Percentiles rank a stretch among this genome's conserved stretches.
phyloP scores from a whole-genome alignment of 2,888 invertebrate genomes.

The Venustoraphidia nigricollis region DNA sequence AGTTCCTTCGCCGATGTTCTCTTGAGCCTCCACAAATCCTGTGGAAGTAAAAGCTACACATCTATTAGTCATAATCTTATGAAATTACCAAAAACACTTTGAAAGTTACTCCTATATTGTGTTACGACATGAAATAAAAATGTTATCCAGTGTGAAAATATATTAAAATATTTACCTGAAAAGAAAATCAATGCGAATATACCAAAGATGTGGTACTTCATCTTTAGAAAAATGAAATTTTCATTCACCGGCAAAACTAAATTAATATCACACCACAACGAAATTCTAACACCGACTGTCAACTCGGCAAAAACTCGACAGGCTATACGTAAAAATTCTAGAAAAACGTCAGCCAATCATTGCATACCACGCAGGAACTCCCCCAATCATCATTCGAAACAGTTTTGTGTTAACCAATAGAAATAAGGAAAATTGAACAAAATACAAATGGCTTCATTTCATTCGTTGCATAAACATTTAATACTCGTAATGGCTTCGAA shows the following conservation, averaged over 20 bases:
- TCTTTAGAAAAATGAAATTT: neutral
- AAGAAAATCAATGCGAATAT: neutral
- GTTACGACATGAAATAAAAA: neutral
- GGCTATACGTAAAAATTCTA: neutral
- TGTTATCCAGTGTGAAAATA: neutral
- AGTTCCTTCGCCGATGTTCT: slow-evolving; percentile 30
- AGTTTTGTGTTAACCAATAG: neutral
- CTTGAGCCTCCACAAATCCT: slow-evolving; percentile 31
- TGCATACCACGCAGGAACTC: neutral
- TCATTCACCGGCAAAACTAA: neutral
- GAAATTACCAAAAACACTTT: too few species aligned
- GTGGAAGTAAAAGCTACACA: slow-evolving; percentile 7
- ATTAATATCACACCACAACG: neutral
- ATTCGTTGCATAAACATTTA: neutral
- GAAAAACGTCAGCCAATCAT: neutral
- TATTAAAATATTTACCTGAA: neutral
- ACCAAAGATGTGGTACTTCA: neutral
- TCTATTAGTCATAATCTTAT: too few species aligned
- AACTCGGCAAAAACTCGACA: neutral
- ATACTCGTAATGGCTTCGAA: neutral
- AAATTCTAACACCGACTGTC: neutral
- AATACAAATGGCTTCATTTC: neutral
- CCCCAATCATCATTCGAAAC: too few species aligned
- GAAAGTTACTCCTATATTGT: too few species aligned
- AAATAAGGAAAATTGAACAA: neutral